Conservation (phyloP, 2,888 invertebrate genomes). For the Eustalomyia histrio region DNA sequence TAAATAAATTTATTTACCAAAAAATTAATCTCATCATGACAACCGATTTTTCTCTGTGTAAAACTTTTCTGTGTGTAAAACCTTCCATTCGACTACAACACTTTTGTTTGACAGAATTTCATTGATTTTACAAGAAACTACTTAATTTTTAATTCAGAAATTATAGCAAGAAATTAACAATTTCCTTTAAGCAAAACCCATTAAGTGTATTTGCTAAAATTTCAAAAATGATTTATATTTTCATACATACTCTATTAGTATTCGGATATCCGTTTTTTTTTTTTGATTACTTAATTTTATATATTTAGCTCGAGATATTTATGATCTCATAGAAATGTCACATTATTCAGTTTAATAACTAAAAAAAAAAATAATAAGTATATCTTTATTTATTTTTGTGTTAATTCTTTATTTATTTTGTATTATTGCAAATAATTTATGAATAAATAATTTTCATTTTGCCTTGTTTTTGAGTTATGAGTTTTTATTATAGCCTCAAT, state of each 20-base stretch:
- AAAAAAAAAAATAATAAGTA: conserved; percentile 52
- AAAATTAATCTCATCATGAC: too few species aligned
- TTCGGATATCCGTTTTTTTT: conserved; percentile 30
- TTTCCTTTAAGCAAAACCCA: too few species aligned
- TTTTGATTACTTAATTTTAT: conserved; percentile 9
- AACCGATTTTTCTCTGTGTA: too few species aligned
- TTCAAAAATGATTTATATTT: conserved; percentile 47
- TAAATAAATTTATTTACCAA: too few species aligned
- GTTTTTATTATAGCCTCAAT: conserved; percentile 9
- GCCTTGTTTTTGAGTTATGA: neutral
- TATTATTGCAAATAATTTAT: conserved; percentile 46
- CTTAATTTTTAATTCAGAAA: too few species aligned
- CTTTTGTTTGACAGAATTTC: too few species aligned
- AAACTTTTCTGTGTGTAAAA: too few species aligned
- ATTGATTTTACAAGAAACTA: too few species aligned
- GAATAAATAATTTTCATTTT: conserved; percentile 13
- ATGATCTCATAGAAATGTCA: conserved; percentile 47
- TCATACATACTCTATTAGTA: conserved; percentile 35
- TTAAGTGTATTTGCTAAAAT: too few species aligned
- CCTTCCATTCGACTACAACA: too few species aligned
- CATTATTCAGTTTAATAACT: conserved; percentile 35
- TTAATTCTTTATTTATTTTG: conserved; percentile 45
- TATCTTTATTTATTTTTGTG: conserved; percentile 33
- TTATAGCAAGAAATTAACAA: too few species aligned
- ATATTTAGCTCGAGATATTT: conserved; percentile 27